Evolutionary conservation across 2,113 vertebrate genomes (phyloP).

Genomic region (Herpailurus yagouaroundi): DNA sequence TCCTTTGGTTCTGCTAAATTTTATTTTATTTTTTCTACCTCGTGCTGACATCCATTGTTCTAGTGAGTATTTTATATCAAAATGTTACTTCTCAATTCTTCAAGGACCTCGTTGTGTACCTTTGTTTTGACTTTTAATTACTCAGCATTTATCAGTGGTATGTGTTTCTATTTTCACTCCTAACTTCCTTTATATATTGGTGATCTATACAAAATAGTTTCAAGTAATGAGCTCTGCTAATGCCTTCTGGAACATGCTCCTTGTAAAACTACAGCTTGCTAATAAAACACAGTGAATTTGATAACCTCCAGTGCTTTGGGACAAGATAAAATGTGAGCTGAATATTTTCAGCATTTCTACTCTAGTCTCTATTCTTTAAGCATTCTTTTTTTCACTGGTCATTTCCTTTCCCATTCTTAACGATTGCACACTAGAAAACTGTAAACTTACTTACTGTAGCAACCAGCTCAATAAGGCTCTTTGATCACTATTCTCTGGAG

Average conservation of each 20-base stretch:
- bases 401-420: background rate
- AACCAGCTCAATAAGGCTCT: background rate
- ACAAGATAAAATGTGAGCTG: conserved; percentile 29
- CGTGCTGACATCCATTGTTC: background rate
- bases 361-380: background rate
- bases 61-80: background rate
- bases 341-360: background rate
- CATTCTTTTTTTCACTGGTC: background rate
- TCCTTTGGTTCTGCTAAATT: background rate
- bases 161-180: background rate
- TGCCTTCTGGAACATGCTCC: background rate
- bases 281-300: conserved; percentile 58
- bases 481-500: background rate
- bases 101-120: background rate
- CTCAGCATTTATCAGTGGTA: background rate
- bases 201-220: background rate
- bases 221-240: conserved; percentile 38
- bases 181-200: background rate
- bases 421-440: background rate
- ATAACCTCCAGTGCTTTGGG: background rate
- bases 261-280: background rate
- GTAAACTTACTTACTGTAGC: background rate
- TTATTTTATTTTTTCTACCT: background rate
- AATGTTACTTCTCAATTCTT: background rate
- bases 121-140: background rate